A percentile compares a stretch with the other conserved stretches of the same genome.
Conservation (phyloP, 2,113 vertebrate genomes). For the Steatornis caripensis region DNA sequence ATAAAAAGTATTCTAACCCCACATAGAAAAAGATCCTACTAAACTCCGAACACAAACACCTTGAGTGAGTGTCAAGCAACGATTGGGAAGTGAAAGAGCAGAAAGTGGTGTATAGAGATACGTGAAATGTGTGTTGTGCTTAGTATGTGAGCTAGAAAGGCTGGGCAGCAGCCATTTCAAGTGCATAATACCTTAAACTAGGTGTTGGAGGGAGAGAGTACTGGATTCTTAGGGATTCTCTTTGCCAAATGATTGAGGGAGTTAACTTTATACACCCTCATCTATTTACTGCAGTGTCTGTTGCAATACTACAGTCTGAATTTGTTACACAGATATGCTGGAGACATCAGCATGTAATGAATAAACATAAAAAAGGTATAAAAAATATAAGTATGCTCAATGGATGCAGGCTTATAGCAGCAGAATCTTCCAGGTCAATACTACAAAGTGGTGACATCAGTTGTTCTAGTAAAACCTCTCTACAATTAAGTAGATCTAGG, state of each 20-base stretch:
- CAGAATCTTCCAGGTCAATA: neutral
- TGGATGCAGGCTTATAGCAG: neutral
- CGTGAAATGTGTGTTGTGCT: neutral
- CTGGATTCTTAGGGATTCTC: neutral
- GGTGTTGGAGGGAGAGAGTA: neutral
- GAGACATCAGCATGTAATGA: neutral
- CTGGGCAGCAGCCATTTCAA: neutral
- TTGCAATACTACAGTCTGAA: neutral
- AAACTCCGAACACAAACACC: neutral
- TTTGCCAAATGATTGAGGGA: neutral
- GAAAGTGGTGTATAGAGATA: accelerated
- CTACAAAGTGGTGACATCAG: neutral
- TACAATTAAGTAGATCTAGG: neutral
- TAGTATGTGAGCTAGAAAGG: neutral
- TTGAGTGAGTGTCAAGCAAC: neutral
- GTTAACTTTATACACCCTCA: neutral
- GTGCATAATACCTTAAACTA: neutral
- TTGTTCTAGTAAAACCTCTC: neutral
- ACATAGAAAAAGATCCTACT: neutral
- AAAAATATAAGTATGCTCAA: neutral
- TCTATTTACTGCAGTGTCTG: neutral
- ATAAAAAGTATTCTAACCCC: neutral
- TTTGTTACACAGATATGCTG: neutral
- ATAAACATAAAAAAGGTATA: neutral
- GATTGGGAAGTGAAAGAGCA: neutral